These are phyloP conservation scores for Pangasius djambal DNA, from an alignment of 2,797 vertebrate genomes.

Conservation along the genomic window DNA sequence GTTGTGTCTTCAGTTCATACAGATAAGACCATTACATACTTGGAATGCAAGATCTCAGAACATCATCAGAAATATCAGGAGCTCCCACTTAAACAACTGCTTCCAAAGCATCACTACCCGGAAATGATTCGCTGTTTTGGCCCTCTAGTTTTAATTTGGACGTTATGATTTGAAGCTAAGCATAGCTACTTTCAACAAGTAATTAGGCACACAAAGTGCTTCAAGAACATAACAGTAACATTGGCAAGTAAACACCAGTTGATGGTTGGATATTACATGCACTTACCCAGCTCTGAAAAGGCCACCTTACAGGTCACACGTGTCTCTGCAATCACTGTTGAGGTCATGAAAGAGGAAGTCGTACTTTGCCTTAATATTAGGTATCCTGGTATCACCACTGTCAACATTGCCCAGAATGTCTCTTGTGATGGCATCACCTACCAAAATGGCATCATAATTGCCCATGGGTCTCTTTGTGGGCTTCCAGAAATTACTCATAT, in stretches of 20 bases:
- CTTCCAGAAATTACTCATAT: no score
- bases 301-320: constrained; percentile 9
- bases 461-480: no score
- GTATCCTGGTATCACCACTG: not conserved
- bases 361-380: not conserved
- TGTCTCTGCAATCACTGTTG: constrained; percentile 32
- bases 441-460: not conserved
- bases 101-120: constrained; percentile 47
- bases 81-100: not conserved
- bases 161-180: constrained; percentile 47
- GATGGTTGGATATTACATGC: constrained; percentile 22
- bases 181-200: constrained; percentile 47
- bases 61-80: not conserved
- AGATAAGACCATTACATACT: no score
- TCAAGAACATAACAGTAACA: constrained; percentile 32
- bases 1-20: no score
- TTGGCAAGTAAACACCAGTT: constrained; percentile 36
- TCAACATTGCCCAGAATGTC: constrained; percentile 19
- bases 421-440: constrained; percentile 26
- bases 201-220: constrained; percentile 50
- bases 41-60: constrained; percentile 12
- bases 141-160: constrained; percentile 19
- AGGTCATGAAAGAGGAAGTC: constrained; percentile 29
- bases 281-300: not conserved
- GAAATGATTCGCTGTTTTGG: constrained; percentile 38